Conservation (phyloP, 2,113 vertebrate genomes). For the Narcine bancroftii region DNA sequence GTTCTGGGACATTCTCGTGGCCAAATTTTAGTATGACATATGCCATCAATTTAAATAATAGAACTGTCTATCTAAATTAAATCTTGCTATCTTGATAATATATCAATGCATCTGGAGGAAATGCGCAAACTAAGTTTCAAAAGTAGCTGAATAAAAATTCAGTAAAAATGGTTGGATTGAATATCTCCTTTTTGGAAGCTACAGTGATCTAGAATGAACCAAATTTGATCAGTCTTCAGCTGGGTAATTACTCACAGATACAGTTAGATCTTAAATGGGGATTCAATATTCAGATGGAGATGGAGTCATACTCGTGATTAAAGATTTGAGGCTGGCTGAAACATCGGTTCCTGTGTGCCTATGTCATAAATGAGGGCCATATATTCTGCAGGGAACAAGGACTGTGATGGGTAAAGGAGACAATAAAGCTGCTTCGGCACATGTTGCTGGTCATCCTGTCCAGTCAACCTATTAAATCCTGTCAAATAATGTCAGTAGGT, state of each 20-base stretch:
- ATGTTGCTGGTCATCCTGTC: too few species aligned
- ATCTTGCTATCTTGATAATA: not conserved
- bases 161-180: not conserved
- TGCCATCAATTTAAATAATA: not conserved
- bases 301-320: not conserved
- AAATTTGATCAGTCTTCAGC: not conserved
- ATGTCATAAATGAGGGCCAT: not conserved
- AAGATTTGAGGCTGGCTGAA: not conserved
- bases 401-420: not conserved
- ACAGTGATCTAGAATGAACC: not conserved
- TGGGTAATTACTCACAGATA: not conserved
- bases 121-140: too few species aligned
- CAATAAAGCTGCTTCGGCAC: not conserved
- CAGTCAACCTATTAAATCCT: too few species aligned
- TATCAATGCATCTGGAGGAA: not conserved
- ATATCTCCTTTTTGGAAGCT: not conserved
- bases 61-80: not conserved
- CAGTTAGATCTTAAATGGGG: not conserved
- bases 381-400: not conserved
- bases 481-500: not conserved
- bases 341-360: not conserved
- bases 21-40: not conserved
- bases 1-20: not conserved
- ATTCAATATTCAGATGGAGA: not conserved
- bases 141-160: not conserved